Conservation (phyloP, 2,888 invertebrate genomes). For the Xiphydria camelus region DNA sequence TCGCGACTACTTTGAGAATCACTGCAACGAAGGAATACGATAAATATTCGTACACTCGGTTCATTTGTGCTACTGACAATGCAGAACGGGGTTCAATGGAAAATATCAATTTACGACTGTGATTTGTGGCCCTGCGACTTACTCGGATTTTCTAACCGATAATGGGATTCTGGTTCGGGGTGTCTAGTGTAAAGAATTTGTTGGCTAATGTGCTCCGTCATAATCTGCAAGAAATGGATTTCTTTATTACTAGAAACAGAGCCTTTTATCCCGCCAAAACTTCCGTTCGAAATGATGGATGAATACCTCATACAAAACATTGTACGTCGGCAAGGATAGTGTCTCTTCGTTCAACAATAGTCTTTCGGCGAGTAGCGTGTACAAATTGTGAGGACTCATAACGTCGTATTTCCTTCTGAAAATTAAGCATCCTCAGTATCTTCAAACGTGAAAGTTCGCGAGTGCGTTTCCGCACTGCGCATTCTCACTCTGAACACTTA, state of each 20-base stretch:
- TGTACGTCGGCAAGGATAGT: conserved; percentile 93
- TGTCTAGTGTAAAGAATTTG: conserved; percentile 93
- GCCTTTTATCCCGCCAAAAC: no score
- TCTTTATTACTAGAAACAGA: neutral
- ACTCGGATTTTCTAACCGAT: conserved; percentile 96
- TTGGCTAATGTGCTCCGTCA: conserved; percentile 96
- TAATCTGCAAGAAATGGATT: conserved; percentile 64
- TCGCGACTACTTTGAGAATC: conserved; percentile 98
- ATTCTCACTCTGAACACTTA: conserved; percentile 64
- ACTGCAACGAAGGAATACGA: conserved; percentile 70
- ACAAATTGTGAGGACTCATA: conserved; percentile 98
- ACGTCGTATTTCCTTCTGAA: conserved; percentile 96
- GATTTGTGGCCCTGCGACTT: conserved; percentile 54
- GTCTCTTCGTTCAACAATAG: conserved; percentile 87
- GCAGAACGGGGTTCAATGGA: no score
- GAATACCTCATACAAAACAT: conserved; percentile 89
- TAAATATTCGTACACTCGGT: no score
- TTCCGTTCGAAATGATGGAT: conserved; percentile 3
- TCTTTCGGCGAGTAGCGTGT: conserved; percentile 92
- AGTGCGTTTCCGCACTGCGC: no score
- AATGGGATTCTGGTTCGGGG: conserved; percentile 93
- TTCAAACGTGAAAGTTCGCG: no score
- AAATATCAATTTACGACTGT: neutral
- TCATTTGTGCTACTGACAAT: no score
- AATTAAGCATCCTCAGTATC: conserved; percentile 2